Evolutionary conservation across 2,113 vertebrate species (phyloP), one percentile per base, ranked within the genome.

Genomic region (Chinchilla lanigera): DNA sequence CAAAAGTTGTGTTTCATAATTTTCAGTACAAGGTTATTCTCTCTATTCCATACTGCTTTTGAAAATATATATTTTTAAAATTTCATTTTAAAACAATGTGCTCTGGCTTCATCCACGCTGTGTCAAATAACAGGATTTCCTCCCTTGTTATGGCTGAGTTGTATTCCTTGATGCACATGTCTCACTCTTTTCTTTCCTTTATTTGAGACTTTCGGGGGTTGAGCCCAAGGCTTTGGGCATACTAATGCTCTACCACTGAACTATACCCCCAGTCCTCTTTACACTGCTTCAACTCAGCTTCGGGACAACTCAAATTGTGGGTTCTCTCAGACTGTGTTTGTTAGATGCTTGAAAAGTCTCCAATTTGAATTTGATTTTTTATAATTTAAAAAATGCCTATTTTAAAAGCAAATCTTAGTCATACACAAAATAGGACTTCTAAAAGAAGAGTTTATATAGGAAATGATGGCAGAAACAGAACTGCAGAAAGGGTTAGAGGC

Each of bases 331-430:
- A 60, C 5, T 35, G 11, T 58, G 10, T 60, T 93, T 78, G 6
- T 28, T 90, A 77, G 26, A 28, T 38, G 82, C 35, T 81, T 35
- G 80, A 90, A 94, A 54, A 7, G 87, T 73, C 60, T 69, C 47
- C 26, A 90, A 90, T 35, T 30, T 82, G 58, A 93, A 82, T 61
- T 84, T 96, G 67, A 61, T 94, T 86, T 77, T 96, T 41, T 84
- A 35, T 90, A 5, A 92, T 90, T 85, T 80, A 58, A 35, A 92
- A 93, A 65, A 5, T 85, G 50, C 38, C 5, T 5, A 56, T 81
- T 78, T 56, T 38, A 93, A 93, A 82, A 93, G 33, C 47, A 89
- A 86, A 16, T 52, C 33, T 93, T 71, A 92, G 35, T 61, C 19
- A 52, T 4, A 89, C 22, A 84, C 4, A 60, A 14, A 67, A 67